Evolutionary conservation across 2,888 invertebrate species (phyloP).

Genomic region (Apamea anceps): DNA sequence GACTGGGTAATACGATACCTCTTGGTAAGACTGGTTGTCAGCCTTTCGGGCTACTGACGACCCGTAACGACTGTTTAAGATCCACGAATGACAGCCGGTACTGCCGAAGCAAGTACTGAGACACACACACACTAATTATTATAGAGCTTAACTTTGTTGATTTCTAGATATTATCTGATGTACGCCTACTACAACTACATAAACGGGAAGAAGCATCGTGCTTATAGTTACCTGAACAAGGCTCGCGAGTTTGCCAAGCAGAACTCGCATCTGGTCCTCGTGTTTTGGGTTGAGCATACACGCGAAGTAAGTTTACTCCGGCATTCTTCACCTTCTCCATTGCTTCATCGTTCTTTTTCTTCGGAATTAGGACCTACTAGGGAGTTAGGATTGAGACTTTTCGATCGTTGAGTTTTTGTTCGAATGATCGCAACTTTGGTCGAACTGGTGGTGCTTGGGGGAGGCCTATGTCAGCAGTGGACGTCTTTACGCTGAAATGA

Average conservation of each 20-base stretch:
- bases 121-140: neutral
- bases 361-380: neutral
- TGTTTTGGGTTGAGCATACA: constrained; percentile 88
- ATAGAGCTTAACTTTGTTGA: neutral
- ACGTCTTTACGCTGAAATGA: no score
- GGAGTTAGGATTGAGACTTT: neutral
- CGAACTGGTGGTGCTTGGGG: neutral
- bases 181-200: constrained; percentile 89
- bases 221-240: constrained; percentile 80
- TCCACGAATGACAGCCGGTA: no score
- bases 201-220: constrained; percentile 79
- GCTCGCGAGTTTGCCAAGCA: constrained; percentile 79
- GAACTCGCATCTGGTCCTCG: constrained; percentile 81
- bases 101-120: no score
- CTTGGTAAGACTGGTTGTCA: no score
- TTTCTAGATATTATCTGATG: constrained; percentile 87
- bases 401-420: neutral
- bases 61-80: no score
- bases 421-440: neutral
- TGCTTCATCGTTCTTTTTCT: neutral
- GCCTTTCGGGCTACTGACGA: no score
- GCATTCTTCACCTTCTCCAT: neutral
- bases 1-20: no score
- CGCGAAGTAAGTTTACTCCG: constrained; percentile 82
- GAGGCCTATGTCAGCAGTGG: no score